phyloP scores from a whole-genome alignment of 2,888 invertebrate genomes.

The Cepaea hortensis region DNA sequence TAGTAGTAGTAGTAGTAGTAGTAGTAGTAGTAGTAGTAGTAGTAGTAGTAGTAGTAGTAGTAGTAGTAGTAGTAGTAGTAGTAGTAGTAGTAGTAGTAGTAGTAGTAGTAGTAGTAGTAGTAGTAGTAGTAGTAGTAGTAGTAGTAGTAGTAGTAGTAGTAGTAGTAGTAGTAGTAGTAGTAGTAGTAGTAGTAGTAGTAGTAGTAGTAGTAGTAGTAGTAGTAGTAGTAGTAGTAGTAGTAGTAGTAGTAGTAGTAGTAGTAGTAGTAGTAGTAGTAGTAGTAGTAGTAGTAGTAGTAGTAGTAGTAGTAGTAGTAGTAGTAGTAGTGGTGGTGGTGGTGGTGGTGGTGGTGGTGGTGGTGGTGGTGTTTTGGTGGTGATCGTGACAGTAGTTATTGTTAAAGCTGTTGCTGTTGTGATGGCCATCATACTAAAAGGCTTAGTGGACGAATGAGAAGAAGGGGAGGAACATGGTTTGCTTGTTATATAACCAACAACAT shows the following conservation, averaged over 20 bases:
- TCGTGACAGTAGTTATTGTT: too few species aligned
- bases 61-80: constrained; percentile 3
- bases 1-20: not conserved
- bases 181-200: constrained; percentile 1
- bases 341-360: too few species aligned
- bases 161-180: constrained; percentile 13
- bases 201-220: not conserved
- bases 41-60: not conserved
- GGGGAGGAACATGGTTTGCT: too few species aligned
- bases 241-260: not conserved
- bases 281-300: too few species aligned
- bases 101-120: not conserved
- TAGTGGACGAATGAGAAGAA: too few species aligned
- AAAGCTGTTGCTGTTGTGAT: too few species aligned
- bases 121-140: constrained; percentile 10
- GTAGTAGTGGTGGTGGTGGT: too few species aligned
- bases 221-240: constrained; percentile 10
- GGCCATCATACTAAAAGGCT: too few species aligned
- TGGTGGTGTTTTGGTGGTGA: too few species aligned
- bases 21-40: constrained; percentile 6
- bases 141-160: constrained; percentile 2
- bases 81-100: constrained; percentile 4
- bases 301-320: too few species aligned
- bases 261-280: too few species aligned
- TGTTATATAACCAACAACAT: too few species aligned